Evolutionary conservation across 2,113 vertebrate genomes (phyloP).

Genomic region (Agelaius tricolor): DNA sequence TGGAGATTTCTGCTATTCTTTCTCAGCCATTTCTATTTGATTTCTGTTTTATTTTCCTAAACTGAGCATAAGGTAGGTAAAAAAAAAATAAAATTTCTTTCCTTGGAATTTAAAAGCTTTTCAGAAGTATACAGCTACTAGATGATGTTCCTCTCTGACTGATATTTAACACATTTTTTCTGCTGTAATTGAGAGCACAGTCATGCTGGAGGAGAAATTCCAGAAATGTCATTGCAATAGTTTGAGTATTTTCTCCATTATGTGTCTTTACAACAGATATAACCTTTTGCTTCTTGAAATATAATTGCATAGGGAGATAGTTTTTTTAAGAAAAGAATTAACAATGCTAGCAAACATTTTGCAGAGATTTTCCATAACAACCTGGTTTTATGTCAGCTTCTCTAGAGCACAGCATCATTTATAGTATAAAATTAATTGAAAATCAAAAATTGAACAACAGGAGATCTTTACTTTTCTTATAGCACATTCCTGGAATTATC

Average conservation of each 20-base stretch:
- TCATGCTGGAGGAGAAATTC: conserved; percentile 44
- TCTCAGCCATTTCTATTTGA: neutral
- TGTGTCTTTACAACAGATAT: conserved; percentile 62
- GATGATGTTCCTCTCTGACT: conserved; percentile 32
- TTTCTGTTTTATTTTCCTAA: neutral
- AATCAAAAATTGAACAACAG: neutral
- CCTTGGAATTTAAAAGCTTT: neutral
- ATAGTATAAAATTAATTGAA: conserved; percentile 24
- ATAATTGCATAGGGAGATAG: conserved; percentile 59
- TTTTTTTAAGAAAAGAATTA: conserved; percentile 64
- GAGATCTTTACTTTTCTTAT: neutral
- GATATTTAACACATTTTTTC: conserved; percentile 63
- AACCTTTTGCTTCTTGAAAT: conserved; percentile 76
- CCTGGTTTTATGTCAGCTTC: conserved; percentile 31
- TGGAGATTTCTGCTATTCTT: neutral
- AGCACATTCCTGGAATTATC: neutral
- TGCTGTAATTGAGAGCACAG: conserved; percentile 54
- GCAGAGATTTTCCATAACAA: conserved; percentile 48
- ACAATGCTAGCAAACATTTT: conserved; percentile 48
- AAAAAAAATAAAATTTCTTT: neutral
- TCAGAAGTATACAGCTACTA: neutral
- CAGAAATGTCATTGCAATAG: neutral
- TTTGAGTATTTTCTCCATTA: conserved; percentile 58
- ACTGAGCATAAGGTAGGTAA: neutral
- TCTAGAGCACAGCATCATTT: neutral